phyloP scores from a whole-genome alignment of 2,797 vertebrate species.

The Picus viridis region DNA sequence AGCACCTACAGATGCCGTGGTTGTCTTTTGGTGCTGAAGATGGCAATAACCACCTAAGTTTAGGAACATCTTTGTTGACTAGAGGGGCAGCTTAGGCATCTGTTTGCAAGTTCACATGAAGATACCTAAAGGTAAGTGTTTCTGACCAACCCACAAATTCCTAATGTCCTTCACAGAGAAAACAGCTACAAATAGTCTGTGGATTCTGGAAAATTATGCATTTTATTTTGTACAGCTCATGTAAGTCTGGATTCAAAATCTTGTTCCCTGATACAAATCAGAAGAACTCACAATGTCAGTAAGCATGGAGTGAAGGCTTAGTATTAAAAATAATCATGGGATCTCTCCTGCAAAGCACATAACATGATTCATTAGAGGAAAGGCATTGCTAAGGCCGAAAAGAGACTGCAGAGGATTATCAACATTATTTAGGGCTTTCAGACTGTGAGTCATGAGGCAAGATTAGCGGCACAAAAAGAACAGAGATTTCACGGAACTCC shows the following conservation, averaged over 20 bases:
- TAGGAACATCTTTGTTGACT: neutral
- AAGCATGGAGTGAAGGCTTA: neutral
- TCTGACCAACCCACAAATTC: neutral
- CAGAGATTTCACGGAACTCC: conserved; percentile 35
- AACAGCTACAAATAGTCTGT: neutral
- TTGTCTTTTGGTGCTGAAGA: neutral
- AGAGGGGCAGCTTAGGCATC: neutral
- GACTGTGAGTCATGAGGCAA: conserved; percentile 43
- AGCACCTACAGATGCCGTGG: neutral
- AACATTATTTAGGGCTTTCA: conserved; percentile 37
- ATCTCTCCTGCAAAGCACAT: neutral
- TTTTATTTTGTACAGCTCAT: neutral
- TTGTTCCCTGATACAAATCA: neutral
- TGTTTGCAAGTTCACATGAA: neutral
- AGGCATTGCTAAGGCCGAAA: neutral
- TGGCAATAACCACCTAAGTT: neutral
- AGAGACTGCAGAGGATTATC: conserved; percentile 29
- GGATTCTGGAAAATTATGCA: neutral
- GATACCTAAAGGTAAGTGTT: neutral
- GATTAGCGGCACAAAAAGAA: conserved; percentile 23
- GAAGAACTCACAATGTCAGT: neutral
- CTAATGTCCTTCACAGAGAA: neutral
- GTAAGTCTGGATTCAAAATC: neutral
- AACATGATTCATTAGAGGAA: neutral
- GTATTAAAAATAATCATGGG: neutral